Evolutionary conservation across 1,140 invertebrate species (phyloP).

Genomic region (Bombus fervidus): DNA sequence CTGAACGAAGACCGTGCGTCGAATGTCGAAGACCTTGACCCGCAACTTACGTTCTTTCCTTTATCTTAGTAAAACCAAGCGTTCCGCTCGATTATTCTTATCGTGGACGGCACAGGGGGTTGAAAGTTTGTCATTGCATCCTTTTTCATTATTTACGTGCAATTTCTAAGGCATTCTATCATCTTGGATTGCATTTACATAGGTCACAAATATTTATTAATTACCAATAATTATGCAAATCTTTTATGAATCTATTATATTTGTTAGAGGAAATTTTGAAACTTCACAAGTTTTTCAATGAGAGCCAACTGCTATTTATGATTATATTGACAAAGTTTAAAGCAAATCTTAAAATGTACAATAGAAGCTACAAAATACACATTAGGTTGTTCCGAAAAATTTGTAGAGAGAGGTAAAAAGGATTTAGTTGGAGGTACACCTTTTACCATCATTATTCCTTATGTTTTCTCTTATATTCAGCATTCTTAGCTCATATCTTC

Average conservation of each 20-base stretch:
- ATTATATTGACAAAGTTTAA: too few species aligned
- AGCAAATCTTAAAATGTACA: too few species aligned
- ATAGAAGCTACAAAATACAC: too few species aligned
- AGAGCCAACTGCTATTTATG: neutral
- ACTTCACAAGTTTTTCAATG: neutral
- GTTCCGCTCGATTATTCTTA: slow-evolving; percentile 9
- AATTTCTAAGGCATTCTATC: too few species aligned
- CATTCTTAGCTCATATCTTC: too few species aligned
- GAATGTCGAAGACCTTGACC: slow-evolving; percentile 48
- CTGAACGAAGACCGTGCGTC: slow-evolving; percentile 8
- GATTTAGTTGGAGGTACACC: too few species aligned
- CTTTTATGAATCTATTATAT: neutral
- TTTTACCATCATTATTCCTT: too few species aligned
- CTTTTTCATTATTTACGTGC: neutral
- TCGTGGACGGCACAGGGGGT: neutral
- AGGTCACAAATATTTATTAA: neutral
- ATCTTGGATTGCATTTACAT: neutral
- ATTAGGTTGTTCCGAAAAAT: too few species aligned
- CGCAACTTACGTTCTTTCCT: neutral
- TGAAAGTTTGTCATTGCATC: neutral
- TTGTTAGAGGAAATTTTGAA: neutral
- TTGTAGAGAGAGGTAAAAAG: too few species aligned
- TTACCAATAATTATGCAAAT: neutral
- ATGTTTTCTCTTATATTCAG: too few species aligned
- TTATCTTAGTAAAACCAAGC: neutral